Evolutionary conservation across 2,113 vertebrate species (phyloP).

Genomic region (Lophotis ruficrista): DNA sequence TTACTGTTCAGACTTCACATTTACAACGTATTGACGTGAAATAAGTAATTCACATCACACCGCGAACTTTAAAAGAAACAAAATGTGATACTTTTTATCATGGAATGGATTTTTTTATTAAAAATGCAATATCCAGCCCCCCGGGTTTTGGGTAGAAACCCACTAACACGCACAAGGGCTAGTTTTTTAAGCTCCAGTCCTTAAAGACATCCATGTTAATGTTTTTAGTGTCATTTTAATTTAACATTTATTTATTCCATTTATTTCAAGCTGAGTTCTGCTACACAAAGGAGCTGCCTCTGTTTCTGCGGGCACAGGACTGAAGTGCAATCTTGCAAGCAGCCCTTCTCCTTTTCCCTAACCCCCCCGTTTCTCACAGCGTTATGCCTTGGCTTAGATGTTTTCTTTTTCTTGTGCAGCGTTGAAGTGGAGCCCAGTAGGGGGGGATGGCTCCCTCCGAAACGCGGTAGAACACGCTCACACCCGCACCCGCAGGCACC

Average conservation of each 20-base stretch:
- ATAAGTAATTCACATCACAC: background rate
- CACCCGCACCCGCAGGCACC: too few species aligned
- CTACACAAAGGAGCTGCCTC: background rate
- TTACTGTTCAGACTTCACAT: background rate
- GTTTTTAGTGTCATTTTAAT: too few species aligned
- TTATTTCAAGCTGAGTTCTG: background rate
- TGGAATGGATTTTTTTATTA: background rate
- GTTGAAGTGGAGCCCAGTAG: conserved; percentile 28
- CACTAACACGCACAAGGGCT: background rate
- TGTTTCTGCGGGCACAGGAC: accelerated
- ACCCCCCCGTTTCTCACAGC: too few species aligned
- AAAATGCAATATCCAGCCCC: background rate
- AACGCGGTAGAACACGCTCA: too few species aligned
- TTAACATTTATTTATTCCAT: too few species aligned
- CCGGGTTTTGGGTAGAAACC: background rate
- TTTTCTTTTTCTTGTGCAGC: background rate
- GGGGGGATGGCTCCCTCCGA: conserved; percentile 41
- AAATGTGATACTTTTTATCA: background rate
- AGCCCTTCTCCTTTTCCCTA: background rate
- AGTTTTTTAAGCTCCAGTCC: background rate
- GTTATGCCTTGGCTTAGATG: too few species aligned
- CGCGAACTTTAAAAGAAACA: background rate
- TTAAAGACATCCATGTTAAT: too few species aligned
- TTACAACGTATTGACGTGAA: background rate
- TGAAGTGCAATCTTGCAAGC: background rate